A percentile compares a stretch with the other conserved stretches of the same genome.
Conservation (phyloP, 2,113 vertebrate genomes). For the Ceuthmochares aereus region DNA sequence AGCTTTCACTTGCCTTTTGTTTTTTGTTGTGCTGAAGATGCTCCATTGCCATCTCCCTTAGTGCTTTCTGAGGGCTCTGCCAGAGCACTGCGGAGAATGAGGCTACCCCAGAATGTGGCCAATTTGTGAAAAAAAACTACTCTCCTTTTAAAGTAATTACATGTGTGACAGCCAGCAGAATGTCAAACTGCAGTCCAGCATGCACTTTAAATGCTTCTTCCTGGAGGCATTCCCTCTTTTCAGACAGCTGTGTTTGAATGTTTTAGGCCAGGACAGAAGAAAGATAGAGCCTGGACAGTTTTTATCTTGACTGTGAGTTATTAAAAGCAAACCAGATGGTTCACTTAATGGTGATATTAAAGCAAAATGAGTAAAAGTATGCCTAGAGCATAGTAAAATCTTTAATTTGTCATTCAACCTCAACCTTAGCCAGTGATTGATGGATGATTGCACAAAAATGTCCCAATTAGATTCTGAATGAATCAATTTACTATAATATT, state of each 20-base stretch:
- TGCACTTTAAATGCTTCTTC: neutral
- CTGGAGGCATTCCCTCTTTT: neutral
- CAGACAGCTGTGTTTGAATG: neutral
- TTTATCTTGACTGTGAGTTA: constrained; percentile 52
- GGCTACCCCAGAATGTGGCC: neutral
- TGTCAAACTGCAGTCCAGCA: neutral
- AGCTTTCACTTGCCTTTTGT: neutral
- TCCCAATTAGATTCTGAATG: constrained; percentile 68
- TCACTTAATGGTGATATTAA: constrained; percentile 73
- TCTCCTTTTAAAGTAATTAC: neutral
- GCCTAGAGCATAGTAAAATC: constrained; percentile 67
- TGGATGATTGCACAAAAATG: constrained; percentile 62
- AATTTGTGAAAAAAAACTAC: neutral
- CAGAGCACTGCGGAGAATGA: accelerated
- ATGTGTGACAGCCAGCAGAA: neutral
- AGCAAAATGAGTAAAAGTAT: constrained; percentile 69
- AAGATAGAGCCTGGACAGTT: neutral
- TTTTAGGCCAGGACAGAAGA: neutral
- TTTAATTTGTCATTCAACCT: constrained; percentile 70
- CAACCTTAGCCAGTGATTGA: constrained; percentile 66
- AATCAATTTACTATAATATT: constrained; percentile 58
- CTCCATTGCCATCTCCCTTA: neutral
- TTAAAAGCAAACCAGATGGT: constrained; percentile 70
- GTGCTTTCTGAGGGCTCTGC: neutral
- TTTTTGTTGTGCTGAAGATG: accelerated